Base-by-base conservation (phyloP, 2,888 invertebrate genomes). In the Polydrusus pterygomalis region DNA sequence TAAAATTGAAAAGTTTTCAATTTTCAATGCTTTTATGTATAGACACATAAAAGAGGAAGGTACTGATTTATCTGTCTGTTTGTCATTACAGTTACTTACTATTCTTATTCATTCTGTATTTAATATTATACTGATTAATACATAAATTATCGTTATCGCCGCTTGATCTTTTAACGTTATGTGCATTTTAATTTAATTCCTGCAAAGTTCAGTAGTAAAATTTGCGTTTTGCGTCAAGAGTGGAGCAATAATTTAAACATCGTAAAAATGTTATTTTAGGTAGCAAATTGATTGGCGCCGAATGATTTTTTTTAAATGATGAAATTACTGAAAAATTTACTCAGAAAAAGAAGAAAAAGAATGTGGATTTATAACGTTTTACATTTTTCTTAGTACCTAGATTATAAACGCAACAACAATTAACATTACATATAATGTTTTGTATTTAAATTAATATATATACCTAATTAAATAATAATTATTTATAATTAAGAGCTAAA, bases 141-240 rank as follows among this genome's bases (percentile, higher is more conserved):
- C 13, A 45, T 45, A n/a, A 45, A n/a, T n/a, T n/a, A n/a, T n/a
- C n/a, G n/a, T 30, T 30, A 54, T 54, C 25, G 8, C 10, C n/a
- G 13, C n/a, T 54, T 54, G n/a, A 25, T 54, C 54, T 25, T 25
- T 34, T 54, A 54, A 54, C 30, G n/a, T 1, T n/a, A 54, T 51
- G 25, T 51, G 25, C 20, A 30, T 30, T 54, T 30, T 54, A n/a
- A 30, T n/a, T 30, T 54, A 3, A 54, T 54, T 54, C 20, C 54
- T 54, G 54, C 30, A 54, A 54, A 54, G 11, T n/a, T 54, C 1
- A 7, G 13, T n/a, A 20, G 3, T 25, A 54, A n/a, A 30, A 54
- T 17, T 54, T 13, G 11, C 25, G 20, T 5, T 54, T 30, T 54
- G 5, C 51, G 54, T 54, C 54, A 54, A 54, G 30, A 30, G 25